Percentiles rank a stretch among this genome's conserved stretches.
These are phyloP conservation scores for Lagria hirta DNA, from an alignment of 2,888 invertebrate species.

Conservation along the genomic window DNA sequence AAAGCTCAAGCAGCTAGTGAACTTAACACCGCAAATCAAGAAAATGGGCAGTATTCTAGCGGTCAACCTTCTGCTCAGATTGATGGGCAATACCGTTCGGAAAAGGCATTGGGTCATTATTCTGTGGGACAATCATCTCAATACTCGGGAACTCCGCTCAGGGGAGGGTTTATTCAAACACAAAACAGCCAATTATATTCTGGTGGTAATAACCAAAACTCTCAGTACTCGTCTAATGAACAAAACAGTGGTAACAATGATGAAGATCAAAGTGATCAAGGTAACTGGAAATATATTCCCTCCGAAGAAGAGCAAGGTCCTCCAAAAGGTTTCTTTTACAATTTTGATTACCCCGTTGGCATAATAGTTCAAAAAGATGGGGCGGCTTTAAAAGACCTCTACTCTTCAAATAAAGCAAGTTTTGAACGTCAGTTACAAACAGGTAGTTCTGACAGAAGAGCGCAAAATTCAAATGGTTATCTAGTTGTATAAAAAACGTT, in stretches of 20 bases:
- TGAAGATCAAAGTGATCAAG: slow-evolving; percentile 16
- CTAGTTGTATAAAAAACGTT: slow-evolving; percentile 7
- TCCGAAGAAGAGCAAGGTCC: slow-evolving; percentile 53
- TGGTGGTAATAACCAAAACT: no score
- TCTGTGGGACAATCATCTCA: slow-evolving; percentile 6
- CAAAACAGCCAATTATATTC: slow-evolving; percentile 8
- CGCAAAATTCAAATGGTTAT: slow-evolving; percentile 29
- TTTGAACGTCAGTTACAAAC: slow-evolving; percentile 44
- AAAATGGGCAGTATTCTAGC: slow-evolving; percentile 5
- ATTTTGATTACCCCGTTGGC: slow-evolving; percentile 68
- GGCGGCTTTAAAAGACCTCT: slow-evolving; percentile 40
- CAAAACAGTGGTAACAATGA: slow-evolving; percentile 22
- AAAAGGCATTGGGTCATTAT: slow-evolving; percentile 8
- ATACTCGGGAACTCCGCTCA: slow-evolving; percentile 5
- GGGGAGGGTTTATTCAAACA: no score
- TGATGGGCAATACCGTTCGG: slow-evolving; percentile 2
- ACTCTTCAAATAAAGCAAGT: slow-evolving; percentile 43
- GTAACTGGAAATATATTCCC: slow-evolving; percentile 22
- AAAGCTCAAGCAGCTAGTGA: no score
- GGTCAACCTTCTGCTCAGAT: slow-evolving; percentile 2
- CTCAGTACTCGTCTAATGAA: background rate
- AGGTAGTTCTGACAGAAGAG: slow-evolving; percentile 28
- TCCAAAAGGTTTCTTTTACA: slow-evolving; percentile 74
- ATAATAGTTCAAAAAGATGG: slow-evolving; percentile 50
- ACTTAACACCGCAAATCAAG: no score